Conservation (phyloP, 1,140 invertebrate species). For the Psilanteris sp. region DNA sequence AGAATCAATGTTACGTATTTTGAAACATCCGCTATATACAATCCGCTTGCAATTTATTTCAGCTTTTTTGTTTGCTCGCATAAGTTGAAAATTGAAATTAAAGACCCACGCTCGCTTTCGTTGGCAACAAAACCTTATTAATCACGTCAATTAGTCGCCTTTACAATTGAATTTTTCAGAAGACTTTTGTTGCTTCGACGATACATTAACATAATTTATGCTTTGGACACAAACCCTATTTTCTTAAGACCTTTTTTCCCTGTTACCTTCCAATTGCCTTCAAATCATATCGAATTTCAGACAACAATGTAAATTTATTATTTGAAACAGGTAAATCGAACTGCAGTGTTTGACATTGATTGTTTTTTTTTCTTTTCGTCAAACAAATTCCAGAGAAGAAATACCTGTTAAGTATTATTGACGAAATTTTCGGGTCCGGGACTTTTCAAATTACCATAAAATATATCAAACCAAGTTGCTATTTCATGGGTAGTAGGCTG, state of each 20-base stretch:
- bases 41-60: constrained; percentile 11
- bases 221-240: neutral
- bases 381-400: neutral
- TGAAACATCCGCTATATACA: constrained; percentile 38
- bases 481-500: too few relatives aligned
- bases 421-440: too few relatives aligned
- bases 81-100: neutral
- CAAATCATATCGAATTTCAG: constrained; percentile 17
- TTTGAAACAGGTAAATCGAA: neutral
- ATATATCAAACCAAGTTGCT: too few relatives aligned
- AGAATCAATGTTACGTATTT: constrained; percentile 45
- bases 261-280: neutral
- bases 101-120: too few relatives aligned
- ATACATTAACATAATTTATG: constrained; percentile 30
- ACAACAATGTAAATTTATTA: constrained; percentile 17
- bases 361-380: neutral
- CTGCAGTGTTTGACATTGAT: constrained; percentile 7
- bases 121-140: too few relatives aligned
- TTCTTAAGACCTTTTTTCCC: neutral
- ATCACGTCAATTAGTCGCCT: too few relatives aligned
- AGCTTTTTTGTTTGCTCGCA: neutral
- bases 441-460: too few relatives aligned
- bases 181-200: too few relatives aligned
- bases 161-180: too few relatives aligned
- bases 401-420: too few relatives aligned